phyloP scores from a whole-genome alignment of 2,888 invertebrate species.

The Tuberolachnus salignus region DNA sequence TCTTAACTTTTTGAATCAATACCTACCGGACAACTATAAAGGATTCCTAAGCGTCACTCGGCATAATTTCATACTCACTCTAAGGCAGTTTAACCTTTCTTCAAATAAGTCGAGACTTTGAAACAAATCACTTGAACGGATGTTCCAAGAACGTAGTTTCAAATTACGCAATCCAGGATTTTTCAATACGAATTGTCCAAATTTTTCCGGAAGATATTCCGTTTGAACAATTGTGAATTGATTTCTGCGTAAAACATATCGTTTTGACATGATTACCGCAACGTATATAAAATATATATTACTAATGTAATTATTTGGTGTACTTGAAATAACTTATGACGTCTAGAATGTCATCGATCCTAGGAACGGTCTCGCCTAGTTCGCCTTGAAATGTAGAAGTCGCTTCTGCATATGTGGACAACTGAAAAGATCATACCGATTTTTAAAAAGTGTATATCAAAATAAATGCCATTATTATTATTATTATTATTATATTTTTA shows the following conservation, averaged over 20 bases:
- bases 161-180: not conserved
- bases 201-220: conserved; percentile 18
- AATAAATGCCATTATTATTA: not conserved
- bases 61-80: not conserved
- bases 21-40: not conserved
- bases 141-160: conserved; percentile 34
- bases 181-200: not conserved
- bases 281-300: not conserved
- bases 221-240: conserved; percentile 19
- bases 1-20: not conserved
- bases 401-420: conserved; percentile 31
- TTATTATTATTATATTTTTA: not conserved
- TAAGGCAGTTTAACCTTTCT: conserved; percentile 27
- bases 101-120: not conserved
- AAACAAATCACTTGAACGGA: conserved; percentile 25
- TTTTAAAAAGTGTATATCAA: not conserved
- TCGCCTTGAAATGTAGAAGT: conserved; percentile 46
- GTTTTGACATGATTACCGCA: no score
- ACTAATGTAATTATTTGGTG: not conserved
- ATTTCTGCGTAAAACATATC: conserved; percentile 6
- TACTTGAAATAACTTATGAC: conserved; percentile 43
- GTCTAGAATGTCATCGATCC: conserved; percentile 4
- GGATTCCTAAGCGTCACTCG: not conserved
- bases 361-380: conserved; percentile 12
- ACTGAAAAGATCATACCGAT: conserved; percentile 5